Evolutionary conservation across 2,113 vertebrate genomes (phyloP).

Genomic region (Tapirus terrestris): DNA sequence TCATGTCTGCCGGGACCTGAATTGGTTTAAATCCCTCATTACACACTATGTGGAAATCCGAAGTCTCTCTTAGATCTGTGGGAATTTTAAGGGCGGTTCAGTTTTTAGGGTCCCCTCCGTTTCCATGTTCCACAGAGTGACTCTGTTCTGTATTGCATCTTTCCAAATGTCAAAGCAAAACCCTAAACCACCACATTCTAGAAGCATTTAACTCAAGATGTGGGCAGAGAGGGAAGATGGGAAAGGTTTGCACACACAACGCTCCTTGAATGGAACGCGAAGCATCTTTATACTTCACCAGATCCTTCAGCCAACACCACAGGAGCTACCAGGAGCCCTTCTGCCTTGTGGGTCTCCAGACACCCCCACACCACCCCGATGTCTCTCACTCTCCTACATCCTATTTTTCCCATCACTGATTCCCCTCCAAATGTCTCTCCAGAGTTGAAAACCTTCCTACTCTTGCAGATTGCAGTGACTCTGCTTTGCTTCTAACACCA

Average conservation of each 20-base stretch:
- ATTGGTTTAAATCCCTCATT: rapidly evolving
- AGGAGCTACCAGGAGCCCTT: neutral
- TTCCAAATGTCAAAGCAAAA: neutral
- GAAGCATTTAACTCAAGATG: neutral
- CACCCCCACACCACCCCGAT: rapidly evolving
- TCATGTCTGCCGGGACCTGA: neutral
- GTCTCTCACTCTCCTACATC: neutral
- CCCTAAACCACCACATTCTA: neutral
- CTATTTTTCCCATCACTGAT: neutral
- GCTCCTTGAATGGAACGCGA: rapidly evolving
- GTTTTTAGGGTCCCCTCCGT: neutral
- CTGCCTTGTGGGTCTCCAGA: neutral
- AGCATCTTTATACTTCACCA: rapidly evolving
- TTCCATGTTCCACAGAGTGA: neutral
- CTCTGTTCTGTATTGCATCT: neutral
- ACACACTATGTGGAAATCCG: neutral
- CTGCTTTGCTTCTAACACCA: neutral
- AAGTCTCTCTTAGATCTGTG: neutral
- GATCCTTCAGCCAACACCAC: rapidly evolving
- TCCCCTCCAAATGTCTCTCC: neutral
- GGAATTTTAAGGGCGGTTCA: neutral
- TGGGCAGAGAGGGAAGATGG: neutral
- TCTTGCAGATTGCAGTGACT: rapidly evolving
- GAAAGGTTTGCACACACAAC: neutral
- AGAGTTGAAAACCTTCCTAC: too few relatives aligned